phyloP scores from a whole-genome alignment of 2,888 invertebrate genomes.

The Orchesellides sinensis region DNA sequence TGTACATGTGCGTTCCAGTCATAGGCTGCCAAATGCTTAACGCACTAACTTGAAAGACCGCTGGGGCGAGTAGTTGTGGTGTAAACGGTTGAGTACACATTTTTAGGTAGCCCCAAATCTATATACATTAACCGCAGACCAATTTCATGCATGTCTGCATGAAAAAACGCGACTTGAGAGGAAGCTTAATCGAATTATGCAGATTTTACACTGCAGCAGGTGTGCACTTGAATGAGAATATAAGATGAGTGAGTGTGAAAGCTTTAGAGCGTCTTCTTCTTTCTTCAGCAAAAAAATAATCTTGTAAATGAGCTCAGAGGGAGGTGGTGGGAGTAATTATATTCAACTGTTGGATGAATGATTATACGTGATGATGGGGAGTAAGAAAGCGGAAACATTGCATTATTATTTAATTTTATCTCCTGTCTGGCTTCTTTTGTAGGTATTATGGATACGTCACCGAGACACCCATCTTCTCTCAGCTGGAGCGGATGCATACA shows the following conservation, averaged over 20 bases:
- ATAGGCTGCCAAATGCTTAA: background rate
- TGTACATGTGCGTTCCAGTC: background rate
- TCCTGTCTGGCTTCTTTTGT: constrained; percentile 25
- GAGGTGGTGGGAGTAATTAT: background rate
- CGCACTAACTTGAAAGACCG: no score
- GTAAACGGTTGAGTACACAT: background rate
- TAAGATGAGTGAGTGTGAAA: no score
- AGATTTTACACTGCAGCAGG: constrained; percentile 29
- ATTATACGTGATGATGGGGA: background rate
- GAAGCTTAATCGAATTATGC: constrained; percentile 30
- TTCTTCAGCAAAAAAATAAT: background rate
- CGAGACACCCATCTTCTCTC: constrained; percentile 74
- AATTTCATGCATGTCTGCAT: background rate
- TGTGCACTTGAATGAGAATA: constrained; percentile 12
- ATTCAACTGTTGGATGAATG: background rate
- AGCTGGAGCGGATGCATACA: constrained; percentile 73
- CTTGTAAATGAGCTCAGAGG: constrained; percentile 4
- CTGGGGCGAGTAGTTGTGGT: background rate
- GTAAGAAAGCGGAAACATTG: background rate
- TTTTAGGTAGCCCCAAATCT: background rate
- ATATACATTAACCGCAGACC: background rate
- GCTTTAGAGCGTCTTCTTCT: background rate
- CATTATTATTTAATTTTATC: background rate
- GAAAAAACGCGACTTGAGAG: background rate
- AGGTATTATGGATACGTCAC: constrained; percentile 74